Evolutionary conservation across 1,140 invertebrate genomes (phyloP).

Genomic region (Plodia interpunctella): DNA sequence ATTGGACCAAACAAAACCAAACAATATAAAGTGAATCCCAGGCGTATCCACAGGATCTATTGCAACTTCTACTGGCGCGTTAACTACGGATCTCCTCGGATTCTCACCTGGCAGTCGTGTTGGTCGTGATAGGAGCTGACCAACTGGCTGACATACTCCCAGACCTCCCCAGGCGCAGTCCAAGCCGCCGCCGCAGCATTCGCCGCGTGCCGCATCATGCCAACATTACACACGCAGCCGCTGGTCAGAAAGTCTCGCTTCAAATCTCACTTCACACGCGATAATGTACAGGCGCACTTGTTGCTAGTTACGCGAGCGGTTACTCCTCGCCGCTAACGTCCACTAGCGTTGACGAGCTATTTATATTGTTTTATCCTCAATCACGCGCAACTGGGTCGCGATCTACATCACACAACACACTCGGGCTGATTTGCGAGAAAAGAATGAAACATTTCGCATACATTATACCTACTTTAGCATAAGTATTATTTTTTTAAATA

Average conservation of each 20-base stretch:
- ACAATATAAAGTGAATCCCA: too few relatives aligned
- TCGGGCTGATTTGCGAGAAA: slow-evolving; percentile 47
- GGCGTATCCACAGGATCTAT: too few relatives aligned
- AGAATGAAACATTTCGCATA: slow-evolving; percentile 13
- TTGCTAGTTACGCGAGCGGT: slow-evolving; percentile 29
- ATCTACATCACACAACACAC: slow-evolving; percentile 61
- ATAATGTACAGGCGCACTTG: slow-evolving; percentile 32
- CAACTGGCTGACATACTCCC: slow-evolving; percentile 70
- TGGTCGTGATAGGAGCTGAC: slow-evolving; percentile 72
- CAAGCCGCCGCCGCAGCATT: slow-evolving; percentile 52
- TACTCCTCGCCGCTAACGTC: slow-evolving; percentile 41
- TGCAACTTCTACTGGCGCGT: too few relatives aligned
- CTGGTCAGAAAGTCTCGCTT: slow-evolving; percentile 23
- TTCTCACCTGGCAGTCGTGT: slow-evolving; percentile 62
- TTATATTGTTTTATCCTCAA: slow-evolving; percentile 76
- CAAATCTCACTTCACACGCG: slow-evolving; percentile 29
- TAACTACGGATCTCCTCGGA: not conserved
- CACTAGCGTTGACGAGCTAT: slow-evolving; percentile 65
- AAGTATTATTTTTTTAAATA: too few relatives aligned
- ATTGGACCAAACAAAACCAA: too few relatives aligned
- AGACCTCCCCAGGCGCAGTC: slow-evolving; percentile 69
- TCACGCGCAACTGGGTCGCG: slow-evolving; percentile 71
- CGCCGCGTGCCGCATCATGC: slow-evolving; percentile 68
- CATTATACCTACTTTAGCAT: not conserved
- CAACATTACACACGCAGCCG: slow-evolving; percentile 37